Conservation (phyloP, 2,888 invertebrate genomes). For the Atrina japonica region DNA sequence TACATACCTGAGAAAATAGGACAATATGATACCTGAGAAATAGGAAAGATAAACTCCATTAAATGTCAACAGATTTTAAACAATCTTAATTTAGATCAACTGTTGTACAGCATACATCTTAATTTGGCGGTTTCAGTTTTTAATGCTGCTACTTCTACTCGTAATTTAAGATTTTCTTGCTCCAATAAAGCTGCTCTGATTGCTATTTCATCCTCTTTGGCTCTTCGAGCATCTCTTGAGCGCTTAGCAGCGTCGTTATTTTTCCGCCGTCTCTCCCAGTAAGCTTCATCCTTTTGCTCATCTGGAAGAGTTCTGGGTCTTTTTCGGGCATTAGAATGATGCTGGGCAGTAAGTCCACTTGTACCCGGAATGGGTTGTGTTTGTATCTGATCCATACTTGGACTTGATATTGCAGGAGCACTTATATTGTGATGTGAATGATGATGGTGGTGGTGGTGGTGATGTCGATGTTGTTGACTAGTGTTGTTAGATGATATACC, state of each 20-base stretch:
- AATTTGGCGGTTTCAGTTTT: slow-evolving; percentile 85
- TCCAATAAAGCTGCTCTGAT: slow-evolving; percentile 93
- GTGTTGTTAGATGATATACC: slow-evolving; percentile 24
- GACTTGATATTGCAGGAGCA: slow-evolving; percentile 49
- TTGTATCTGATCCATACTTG: not conserved
- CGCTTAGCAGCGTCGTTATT: slow-evolving; percentile 98
- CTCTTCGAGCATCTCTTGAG: slow-evolving; percentile 92
- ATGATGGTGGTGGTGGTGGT: slow-evolving; percentile 33
- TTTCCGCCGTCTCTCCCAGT: slow-evolving; percentile 92
- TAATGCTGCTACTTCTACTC: slow-evolving; percentile 86
- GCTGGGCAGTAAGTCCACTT: slow-evolving; percentile 43
- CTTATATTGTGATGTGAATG: slow-evolving; percentile 13
- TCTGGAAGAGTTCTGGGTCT: slow-evolving; percentile 76
- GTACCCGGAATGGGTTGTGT: slow-evolving; percentile 37
- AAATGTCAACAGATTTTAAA: too few relatives aligned
- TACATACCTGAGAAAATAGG: too few relatives aligned
- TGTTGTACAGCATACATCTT: slow-evolving; percentile 82
- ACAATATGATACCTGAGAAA: too few relatives aligned
- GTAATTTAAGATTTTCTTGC: slow-evolving; percentile 91
- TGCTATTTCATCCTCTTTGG: slow-evolving; percentile 95
- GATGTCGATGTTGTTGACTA: slow-evolving; percentile 31
- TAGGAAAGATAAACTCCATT: too few relatives aligned
- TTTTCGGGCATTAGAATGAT: slow-evolving; percentile 54
- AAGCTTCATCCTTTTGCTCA: slow-evolving; percentile 87
- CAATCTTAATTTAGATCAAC: slow-evolving; percentile 15